Conservation (phyloP, 2,888 invertebrate genomes). For the Phyllotreta cruciferae region DNA sequence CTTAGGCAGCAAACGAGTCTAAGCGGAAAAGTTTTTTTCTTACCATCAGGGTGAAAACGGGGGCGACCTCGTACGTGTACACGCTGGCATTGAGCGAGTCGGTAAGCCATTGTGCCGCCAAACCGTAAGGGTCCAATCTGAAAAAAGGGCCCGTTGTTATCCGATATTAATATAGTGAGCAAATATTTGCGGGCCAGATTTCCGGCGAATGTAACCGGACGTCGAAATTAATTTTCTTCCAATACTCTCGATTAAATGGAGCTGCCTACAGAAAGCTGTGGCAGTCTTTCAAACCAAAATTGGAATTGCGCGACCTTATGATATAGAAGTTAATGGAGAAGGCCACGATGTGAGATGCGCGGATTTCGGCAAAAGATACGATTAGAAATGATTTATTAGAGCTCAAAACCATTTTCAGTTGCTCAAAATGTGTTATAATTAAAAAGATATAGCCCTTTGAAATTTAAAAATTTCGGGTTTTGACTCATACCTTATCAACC, state of each 20-base stretch:
- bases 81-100: constrained; percentile 63
- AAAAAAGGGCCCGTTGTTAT: constrained; percentile 17
- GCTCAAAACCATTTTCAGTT: too few species aligned
- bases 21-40: background rate
- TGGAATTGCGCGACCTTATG: too few species aligned
- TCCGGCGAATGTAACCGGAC: constrained; percentile 1
- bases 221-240: constrained; percentile 37
- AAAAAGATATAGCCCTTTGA: too few species aligned
- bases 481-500: too few species aligned
- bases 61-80: constrained; percentile 67
- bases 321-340: too few species aligned
- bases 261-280: too few species aligned
- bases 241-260: background rate
- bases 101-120: constrained; percentile 64
- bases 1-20: background rate
- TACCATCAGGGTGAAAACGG: constrained; percentile 63
- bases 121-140: constrained; percentile 63
- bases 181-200: constrained; percentile 20
- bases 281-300: too few species aligned
- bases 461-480: too few species aligned
- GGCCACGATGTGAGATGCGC: too few species aligned
- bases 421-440: too few species aligned
- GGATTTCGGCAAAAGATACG: too few species aligned
- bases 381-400: too few species aligned
- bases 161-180: background rate